Percentiles rank a stretch among this genome's conserved stretches.
Conservation (phyloP, 1,140 invertebrate genomes). For the Listronotus bonariensis region DNA sequence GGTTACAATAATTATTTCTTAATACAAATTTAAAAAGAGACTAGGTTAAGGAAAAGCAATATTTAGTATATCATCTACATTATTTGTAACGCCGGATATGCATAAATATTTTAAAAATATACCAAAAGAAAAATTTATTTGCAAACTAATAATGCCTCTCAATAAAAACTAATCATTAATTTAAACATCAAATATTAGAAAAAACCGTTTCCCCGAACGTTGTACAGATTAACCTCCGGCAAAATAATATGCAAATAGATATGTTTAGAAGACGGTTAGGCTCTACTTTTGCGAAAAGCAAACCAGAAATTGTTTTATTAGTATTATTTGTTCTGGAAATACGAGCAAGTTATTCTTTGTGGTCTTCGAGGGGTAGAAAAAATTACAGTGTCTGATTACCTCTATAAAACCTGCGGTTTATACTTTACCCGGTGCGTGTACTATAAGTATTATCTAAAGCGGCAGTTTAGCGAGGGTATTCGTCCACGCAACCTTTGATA, state of each 20-base stretch:
- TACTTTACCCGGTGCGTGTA: slow-evolving; percentile 12
- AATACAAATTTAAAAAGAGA: no score
- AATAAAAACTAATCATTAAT: no score
- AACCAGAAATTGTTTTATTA: slow-evolving; percentile 1
- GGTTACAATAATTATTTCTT: no score
- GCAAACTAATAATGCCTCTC: no score
- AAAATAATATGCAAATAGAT: slow-evolving; percentile 7
- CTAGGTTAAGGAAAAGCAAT: no score
- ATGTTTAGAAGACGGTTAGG: neutral
- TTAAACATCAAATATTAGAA: no score
- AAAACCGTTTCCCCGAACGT: slow-evolving; percentile 46
- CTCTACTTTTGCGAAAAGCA: neutral
- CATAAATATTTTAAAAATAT: no score
- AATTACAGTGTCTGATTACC: slow-evolving; percentile 23
- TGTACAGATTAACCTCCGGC: slow-evolving; percentile 32
- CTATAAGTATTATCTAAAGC: slow-evolving; percentile 21
- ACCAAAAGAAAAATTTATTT: no score
- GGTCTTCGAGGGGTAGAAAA: slow-evolving; percentile 17
- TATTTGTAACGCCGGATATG: no score
- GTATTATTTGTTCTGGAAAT: slow-evolving; percentile 11
- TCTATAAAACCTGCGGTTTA: slow-evolving; percentile 7
- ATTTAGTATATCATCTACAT: no score
- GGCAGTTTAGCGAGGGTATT: slow-evolving; percentile 20
- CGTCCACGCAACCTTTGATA: slow-evolving; percentile 30
- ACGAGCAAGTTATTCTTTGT: neutral